Base-by-base conservation (phyloP, 1,140 invertebrate genomes). In the Hycleus cichorii region DNA sequence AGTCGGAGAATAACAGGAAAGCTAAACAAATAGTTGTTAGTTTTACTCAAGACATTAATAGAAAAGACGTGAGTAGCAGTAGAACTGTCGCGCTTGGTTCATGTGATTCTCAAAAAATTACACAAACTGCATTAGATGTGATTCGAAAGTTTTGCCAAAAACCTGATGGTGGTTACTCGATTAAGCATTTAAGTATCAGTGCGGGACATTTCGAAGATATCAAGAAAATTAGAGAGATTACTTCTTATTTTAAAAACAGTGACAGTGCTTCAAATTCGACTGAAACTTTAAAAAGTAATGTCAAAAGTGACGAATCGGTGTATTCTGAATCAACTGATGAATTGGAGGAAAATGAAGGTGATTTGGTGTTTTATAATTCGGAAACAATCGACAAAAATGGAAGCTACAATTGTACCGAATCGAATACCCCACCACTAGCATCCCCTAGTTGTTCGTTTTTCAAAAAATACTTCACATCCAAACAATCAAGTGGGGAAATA, bases 141-240 rank as follows among this genome's bases (percentile, higher is more conserved):
- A 74, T 92, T 18, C 78, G 75, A 59, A 79, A 79, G 66, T 74
- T 77, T 54, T 80, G 76, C 3, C 74, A 78, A 45, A 72, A 72
- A 50, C 65, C 69, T 18, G 64, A 72, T 59, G 69, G 62, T 11
- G 63, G 39, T 39, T 72, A 62, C 60, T 27, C 73, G 45, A 75
- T 93, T 11, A 81, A 81, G 55, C 87, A 83, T 70, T 73, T 93
- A 6, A 86, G 88, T 4, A 75, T 93, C 2, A 87, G 87, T 62
- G 88, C 86, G 12, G 82, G 85, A 2, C 93, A 93, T 74, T 93
- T 93, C 76, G 77, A 85, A 65, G 78, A 84, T 60, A 72, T 69
- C 44, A 82, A 81, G 61, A 82, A 83, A 64, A 80, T 74, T 11
- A 79, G 72, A 57, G 80, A 77, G 66, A 84, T 86, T 56, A 69